Conservation (phyloP, 1,140 invertebrate species). For the Solenopsis invicta region DNA sequence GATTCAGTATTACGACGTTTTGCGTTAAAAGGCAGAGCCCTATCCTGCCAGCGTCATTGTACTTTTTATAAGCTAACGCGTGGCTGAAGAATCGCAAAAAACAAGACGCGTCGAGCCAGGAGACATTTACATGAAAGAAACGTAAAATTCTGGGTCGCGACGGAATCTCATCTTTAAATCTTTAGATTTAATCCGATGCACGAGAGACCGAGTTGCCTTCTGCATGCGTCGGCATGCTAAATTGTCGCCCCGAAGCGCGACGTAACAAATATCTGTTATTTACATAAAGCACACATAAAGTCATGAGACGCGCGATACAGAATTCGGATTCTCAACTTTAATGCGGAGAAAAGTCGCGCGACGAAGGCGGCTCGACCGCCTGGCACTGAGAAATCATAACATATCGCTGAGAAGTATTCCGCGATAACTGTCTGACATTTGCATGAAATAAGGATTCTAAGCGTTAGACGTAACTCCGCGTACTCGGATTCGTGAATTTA, state of each 20-base stretch:
- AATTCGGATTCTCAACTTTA: constrained; percentile 53
- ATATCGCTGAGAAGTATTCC: constrained; percentile 15
- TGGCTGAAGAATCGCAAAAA: constrained; percentile 40
- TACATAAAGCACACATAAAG: constrained; percentile 61
- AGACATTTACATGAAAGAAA: constrained; percentile 59
- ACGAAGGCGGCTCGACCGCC: constrained; percentile 15
- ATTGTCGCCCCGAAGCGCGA: constrained; percentile 41
- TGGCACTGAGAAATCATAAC: constrained; percentile 40
- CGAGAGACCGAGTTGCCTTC: constrained; percentile 10
- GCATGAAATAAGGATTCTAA: constrained; percentile 43
- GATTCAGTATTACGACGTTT: constrained; percentile 48
- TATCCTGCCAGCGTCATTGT: constrained; percentile 15
- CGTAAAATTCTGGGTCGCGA: constrained; percentile 46
- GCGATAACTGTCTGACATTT: constrained; percentile 30
- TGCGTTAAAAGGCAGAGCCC: constrained; percentile 15
- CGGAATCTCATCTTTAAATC: constrained; percentile 60
- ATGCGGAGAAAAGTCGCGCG: constrained; percentile 32
- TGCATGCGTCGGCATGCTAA: constrained; percentile 16
- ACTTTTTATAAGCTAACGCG: constrained; percentile 40
- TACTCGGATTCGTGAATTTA: constrained; percentile 52
- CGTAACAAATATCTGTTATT: constrained; percentile 57
- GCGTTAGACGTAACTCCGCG: constrained; percentile 15
- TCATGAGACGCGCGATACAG: constrained; percentile 30
- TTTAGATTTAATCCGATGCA: constrained; percentile 60
- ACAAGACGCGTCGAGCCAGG: constrained; percentile 17